A percentile compares a stretch with the other conserved stretches of the same genome.
Evolutionary conservation across 2,797 vertebrate genomes (phyloP).

Genomic region (Gadopsis marmoratus): DNA sequence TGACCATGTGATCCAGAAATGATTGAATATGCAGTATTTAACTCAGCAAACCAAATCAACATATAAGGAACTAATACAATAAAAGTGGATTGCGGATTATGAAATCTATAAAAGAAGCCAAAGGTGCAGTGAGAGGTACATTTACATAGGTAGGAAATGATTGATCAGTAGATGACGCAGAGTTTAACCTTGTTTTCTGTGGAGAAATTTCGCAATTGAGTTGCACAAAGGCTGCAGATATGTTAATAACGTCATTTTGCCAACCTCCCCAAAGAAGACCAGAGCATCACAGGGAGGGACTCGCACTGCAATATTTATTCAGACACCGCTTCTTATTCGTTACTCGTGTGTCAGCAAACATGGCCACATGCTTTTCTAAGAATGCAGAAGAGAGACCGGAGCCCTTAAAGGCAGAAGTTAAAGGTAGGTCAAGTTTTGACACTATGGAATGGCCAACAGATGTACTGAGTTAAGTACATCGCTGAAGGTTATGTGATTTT

Average conservation of each 20-base stretch:
- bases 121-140: background rate
- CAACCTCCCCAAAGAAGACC: background rate
- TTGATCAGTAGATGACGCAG: background rate
- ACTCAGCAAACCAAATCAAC: background rate
- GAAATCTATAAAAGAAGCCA: background rate
- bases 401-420: constrained; percentile 75
- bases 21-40: too few relatives aligned
- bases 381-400: constrained; percentile 79
- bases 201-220: constrained; percentile 1
- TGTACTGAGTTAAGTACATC: accelerated
- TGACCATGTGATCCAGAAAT: background rate
- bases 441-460: too few relatives aligned
- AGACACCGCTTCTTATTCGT: background rate
- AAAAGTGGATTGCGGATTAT: constrained; percentile 2
- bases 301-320: background rate
- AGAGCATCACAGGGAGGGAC: constrained; percentile 31
- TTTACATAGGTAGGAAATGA: background rate
- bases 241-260: constrained; percentile 21
- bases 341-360: constrained; percentile 10
- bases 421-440: constrained; percentile 64
- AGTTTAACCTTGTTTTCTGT: background rate
- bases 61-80: background rate
- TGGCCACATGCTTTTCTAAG: constrained; percentile 58
- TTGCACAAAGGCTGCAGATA: constrained; percentile 29
- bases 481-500: background rate